Conservation (phyloP, 2,113 vertebrate species). For the Daubentonia madagascariensis region DNA sequence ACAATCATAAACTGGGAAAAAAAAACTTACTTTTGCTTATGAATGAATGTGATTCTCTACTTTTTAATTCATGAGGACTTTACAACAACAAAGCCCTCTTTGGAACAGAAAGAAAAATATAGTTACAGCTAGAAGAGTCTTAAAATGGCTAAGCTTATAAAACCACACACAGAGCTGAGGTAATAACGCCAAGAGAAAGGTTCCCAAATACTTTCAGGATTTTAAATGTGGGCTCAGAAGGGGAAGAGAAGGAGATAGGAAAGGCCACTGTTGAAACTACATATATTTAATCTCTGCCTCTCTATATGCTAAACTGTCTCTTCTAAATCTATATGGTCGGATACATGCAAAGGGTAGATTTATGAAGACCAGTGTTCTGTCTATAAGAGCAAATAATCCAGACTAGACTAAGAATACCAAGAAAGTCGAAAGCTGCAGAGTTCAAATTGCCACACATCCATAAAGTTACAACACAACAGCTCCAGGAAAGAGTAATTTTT, state of each 20-base stretch:
- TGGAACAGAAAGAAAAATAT: background rate
- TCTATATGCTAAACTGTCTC: background rate
- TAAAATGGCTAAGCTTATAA: background rate
- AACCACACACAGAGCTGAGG: background rate
- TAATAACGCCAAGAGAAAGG: background rate
- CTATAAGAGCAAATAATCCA: background rate
- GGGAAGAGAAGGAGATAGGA: background rate
- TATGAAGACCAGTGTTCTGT: background rate
- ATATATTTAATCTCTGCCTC: background rate
- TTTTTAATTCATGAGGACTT: constrained; percentile 37
- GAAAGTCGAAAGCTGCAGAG: background rate
- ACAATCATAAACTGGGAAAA: background rate
- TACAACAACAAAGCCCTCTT: background rate
- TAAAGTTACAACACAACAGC: background rate
- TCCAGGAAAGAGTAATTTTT: background rate
- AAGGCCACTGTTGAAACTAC: background rate
- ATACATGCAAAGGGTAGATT: background rate
- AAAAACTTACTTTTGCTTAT: constrained; percentile 11
- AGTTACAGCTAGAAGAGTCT: background rate
- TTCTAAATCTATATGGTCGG: background rate
- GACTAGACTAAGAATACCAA: background rate
- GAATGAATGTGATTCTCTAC: background rate
- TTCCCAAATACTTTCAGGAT: background rate
- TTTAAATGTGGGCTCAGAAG: background rate
- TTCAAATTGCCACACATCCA: background rate